Conservation (phyloP, 2,888 invertebrate species). For the Protodeltote pygarga region DNA sequence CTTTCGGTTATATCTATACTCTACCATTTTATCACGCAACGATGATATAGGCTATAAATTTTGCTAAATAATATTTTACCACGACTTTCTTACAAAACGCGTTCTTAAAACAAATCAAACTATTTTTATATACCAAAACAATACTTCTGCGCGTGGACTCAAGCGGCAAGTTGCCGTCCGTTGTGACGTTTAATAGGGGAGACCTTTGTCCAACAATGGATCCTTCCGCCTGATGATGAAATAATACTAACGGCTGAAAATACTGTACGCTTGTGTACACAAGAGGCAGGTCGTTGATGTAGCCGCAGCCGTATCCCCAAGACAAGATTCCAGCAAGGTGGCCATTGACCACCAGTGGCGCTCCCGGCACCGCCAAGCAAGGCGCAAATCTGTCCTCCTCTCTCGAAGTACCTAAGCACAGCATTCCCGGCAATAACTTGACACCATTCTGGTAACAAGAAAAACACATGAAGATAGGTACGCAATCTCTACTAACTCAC, state of each 20-base stretch:
- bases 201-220: background rate
- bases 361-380: slow-evolving; percentile 76
- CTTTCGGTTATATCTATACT: too few relatives aligned
- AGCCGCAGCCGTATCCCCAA: slow-evolving; percentile 80
- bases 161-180: too few relatives aligned
- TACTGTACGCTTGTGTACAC: slow-evolving; percentile 63
- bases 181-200: too few relatives aligned
- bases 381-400: slow-evolving; percentile 53
- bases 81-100: too few relatives aligned
- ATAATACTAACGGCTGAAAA: slow-evolving; percentile 57
- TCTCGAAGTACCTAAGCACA: slow-evolving; percentile 68
- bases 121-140: too few relatives aligned
- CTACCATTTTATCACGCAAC: too few relatives aligned
- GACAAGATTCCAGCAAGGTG: slow-evolving; percentile 67
- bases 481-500: background rate
- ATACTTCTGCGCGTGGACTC: too few relatives aligned
- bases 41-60: too few relatives aligned
- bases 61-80: too few relatives aligned
- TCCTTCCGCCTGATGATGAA: background rate
- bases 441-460: slow-evolving; percentile 55
- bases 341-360: slow-evolving; percentile 65
- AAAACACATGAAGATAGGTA: background rate
- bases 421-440: slow-evolving; percentile 55
- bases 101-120: too few relatives aligned
- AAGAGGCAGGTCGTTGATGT: slow-evolving; percentile 68